These are phyloP conservation scores for Caenorhabditis auriculariae DNA, from an alignment of 2,888 invertebrate species.

Conservation along the genomic window DNA sequence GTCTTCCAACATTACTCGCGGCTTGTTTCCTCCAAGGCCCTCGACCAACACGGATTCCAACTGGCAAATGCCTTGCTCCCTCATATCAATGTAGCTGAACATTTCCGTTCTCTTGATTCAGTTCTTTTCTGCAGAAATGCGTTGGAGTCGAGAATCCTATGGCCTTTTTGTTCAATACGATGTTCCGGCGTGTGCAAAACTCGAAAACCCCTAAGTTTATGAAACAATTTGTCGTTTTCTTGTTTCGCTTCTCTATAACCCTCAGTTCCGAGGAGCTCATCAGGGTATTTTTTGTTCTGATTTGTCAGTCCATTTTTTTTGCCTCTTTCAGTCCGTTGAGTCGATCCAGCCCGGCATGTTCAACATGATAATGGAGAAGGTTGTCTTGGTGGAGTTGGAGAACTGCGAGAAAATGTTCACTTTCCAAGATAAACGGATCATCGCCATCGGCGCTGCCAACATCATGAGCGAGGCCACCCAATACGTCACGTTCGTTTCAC, in stretches of 20 bases:
- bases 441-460: conserved; percentile 85
- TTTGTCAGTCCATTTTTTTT: neutral
- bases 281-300: conserved; percentile 72
- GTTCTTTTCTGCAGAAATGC: conserved; percentile 4
- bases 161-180: conserved; percentile 30
- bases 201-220: conserved; percentile 94
- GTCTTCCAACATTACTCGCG: conserved; percentile 68
- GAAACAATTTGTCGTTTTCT: conserved; percentile 83
- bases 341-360: conserved; percentile 76
- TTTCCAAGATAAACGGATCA: conserved; percentile 81
- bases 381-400: conserved; percentile 27
- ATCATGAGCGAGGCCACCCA: conserved; percentile 63
- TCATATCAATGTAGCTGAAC: conserved; percentile 18
- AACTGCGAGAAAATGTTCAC: conserved; percentile 80
- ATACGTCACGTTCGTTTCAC: conserved; percentile 4
- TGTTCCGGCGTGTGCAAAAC: conserved; percentile 72
- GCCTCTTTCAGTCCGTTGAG: conserved; percentile 37
- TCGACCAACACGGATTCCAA: conserved; percentile 94
- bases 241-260: conserved; percentile 81
- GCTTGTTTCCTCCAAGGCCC: conserved; percentile 86
- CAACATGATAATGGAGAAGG: conserved; percentile 87
- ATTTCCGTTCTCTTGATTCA: neutral
- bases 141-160: conserved; percentile 17
- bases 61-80: conserved; percentile 80
- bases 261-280: conserved; percentile 78